Conservation (phyloP, 2,888 invertebrate genomes). For the Tetragnatha montana region DNA sequence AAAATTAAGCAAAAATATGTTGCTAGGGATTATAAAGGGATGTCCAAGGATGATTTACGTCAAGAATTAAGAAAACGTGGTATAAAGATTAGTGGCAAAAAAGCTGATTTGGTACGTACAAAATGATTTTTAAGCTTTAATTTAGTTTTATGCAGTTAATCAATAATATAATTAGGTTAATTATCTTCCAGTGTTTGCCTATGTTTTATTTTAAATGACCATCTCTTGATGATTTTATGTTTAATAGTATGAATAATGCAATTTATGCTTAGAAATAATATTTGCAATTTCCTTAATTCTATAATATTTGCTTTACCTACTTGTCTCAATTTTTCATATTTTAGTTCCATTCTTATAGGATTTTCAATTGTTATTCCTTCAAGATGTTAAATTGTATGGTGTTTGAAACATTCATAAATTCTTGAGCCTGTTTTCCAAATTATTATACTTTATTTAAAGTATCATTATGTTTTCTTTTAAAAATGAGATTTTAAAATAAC, state of each 20-base stretch:
- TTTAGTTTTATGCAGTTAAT: not conserved
- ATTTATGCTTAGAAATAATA: not conserved
- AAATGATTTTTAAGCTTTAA: not conserved
- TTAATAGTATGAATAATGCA: not conserved
- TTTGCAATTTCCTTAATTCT: not conserved
- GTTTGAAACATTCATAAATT: too few species aligned
- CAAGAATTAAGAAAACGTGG: slow-evolving; percentile 71
- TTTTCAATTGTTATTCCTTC: not conserved
- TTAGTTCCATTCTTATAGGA: not conserved
- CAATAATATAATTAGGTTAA: not conserved
- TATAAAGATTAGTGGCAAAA: slow-evolving; percentile 70
- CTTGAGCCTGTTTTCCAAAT: too few species aligned
- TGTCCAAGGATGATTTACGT: slow-evolving; percentile 71
- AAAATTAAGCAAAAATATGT: slow-evolving; percentile 62
- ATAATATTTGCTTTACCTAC: not conserved
- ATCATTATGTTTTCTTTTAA: too few species aligned
- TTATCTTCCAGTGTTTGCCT: not conserved
- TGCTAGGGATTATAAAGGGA: slow-evolving; percentile 66
- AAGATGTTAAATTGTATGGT: too few species aligned
- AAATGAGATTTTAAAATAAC: too few species aligned
- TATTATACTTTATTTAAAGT: too few species aligned
- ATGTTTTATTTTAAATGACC: not conserved
- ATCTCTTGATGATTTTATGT: not conserved
- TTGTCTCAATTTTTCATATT: not conserved
- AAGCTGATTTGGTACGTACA: slow-evolving; percentile 71